Evolutionary conservation across 2,888 invertebrate species (phyloP), one percentile per base, ranked within the genome.

Genomic region (Eubasilissa splendida): DNA sequence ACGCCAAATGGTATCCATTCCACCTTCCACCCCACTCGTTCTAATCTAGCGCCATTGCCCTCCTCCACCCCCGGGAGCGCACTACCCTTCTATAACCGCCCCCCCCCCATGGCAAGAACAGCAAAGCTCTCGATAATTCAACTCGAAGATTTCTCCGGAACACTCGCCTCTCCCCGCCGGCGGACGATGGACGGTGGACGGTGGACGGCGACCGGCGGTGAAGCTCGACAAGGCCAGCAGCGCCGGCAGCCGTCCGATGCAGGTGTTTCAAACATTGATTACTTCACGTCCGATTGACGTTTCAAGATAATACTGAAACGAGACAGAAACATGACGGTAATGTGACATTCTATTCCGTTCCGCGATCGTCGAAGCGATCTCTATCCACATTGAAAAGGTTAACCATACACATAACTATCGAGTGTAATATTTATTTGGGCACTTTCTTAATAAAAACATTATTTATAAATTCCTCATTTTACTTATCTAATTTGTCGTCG

Each of bases 61-160:
- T 12, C 63, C 50, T 33, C 73, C 65, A 63, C 63, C 10, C 65
- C 22, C n/a, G 14, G 50, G 33, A 12, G 8, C 22, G 52, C 22
- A 53, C 53, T 53, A 9, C 73, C 63, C 42, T 65, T 54, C 65
- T 56, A 22, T 22, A 22, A 22, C 22, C 22, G 22, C 22, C 31
- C 33, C 71, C 31, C 33, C 71, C 31, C 12, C 78, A 63, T 11
- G 14, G 42, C 60, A 80, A 76, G 76, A 76, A 80, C 76, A 76
- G 60, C 71, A 60, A 76, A 54, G 68, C 76, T 80, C 68, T 80
- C 80, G 80, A 80, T 80, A 80, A 80, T 80, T 80, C 80, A 70
- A 80, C 76, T 71, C 53, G 71, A 80, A 80, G 80, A 80, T 80
- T 76, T 80, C 80, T 71, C 80, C 52, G 53, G 56, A 76, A 80